Evolutionary conservation across 2,113 vertebrate genomes (phyloP).

Genomic region (Gopherus flavomarginatus): DNA sequence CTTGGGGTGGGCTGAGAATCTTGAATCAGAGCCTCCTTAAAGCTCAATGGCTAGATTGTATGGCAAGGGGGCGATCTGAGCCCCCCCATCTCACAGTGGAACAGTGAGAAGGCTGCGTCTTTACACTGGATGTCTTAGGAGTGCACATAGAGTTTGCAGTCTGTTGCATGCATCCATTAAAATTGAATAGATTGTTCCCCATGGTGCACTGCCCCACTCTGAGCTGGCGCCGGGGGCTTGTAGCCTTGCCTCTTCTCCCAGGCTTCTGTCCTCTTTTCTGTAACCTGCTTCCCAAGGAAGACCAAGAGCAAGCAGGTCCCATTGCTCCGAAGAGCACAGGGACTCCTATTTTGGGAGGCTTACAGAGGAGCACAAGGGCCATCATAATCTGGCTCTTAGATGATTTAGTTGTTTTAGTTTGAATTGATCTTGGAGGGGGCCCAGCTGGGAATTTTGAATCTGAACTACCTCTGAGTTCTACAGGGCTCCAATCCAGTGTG

Average conservation of each 20-base stretch:
- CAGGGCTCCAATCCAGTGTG: background rate
- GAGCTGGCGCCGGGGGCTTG: no score
- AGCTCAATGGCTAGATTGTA: background rate
- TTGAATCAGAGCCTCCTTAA: background rate
- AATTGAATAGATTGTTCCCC: background rate
- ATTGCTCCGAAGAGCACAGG: background rate
- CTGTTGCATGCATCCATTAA: background rate
- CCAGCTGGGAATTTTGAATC: background rate
- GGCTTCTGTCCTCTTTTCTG: background rate
- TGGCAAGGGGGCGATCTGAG: background rate
- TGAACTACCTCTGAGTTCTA: background rate
- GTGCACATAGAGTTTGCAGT: no score
- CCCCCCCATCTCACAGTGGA: background rate
- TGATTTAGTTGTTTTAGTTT: background rate
- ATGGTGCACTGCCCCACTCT: no score
- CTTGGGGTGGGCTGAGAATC: background rate
- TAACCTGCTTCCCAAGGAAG: background rate
- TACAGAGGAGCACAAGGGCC: background rate
- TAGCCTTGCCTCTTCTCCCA: background rate
- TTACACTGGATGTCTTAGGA: background rate
- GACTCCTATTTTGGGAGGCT: background rate
- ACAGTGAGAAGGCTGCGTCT: fast-evolving
- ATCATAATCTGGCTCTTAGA: background rate
- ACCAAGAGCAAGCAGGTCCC: background rate
- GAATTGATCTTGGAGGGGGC: background rate